phyloP scores from a whole-genome alignment of 2,888 invertebrate species.

The Macaria notata region DNA sequence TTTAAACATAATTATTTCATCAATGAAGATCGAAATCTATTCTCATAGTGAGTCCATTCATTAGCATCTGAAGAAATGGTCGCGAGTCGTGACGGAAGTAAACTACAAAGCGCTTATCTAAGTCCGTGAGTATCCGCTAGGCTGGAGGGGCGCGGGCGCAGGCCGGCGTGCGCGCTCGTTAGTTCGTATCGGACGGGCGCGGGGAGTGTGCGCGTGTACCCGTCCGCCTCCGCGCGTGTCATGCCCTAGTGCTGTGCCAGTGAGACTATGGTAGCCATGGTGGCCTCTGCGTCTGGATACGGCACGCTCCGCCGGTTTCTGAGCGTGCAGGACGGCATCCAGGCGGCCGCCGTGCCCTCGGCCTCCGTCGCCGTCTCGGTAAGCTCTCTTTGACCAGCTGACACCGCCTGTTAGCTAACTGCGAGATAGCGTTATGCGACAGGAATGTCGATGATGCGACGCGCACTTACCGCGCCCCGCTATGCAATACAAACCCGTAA shows the following conservation, averaged over 20 bases:
- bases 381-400: slow-evolving; percentile 37
- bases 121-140: slow-evolving; percentile 14
- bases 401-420: slow-evolving; percentile 17
- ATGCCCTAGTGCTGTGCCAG: slow-evolving; percentile 50
- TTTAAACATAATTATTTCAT: slow-evolving; percentile 2
- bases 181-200: slow-evolving; percentile 51
- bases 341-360: slow-evolving; percentile 58
- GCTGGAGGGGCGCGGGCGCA: slow-evolving; percentile 41
- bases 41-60: slow-evolving; percentile 25
- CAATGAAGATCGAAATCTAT: slow-evolving; percentile 17
- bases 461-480: slow-evolving; percentile 45
- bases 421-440: slow-evolving; percentile 47
- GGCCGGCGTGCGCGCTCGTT: slow-evolving; percentile 40
- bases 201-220: slow-evolving; percentile 61
- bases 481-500: neutral
- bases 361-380: slow-evolving; percentile 78
- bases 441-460: slow-evolving; percentile 60
- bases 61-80: slow-evolving; percentile 23
- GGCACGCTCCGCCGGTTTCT: slow-evolving; percentile 77
- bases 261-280: slow-evolving; percentile 77
- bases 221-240: slow-evolving; percentile 40
- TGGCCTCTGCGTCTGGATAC: slow-evolving; percentile 77
- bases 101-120: slow-evolving; percentile 53
- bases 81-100: slow-evolving; percentile 36
- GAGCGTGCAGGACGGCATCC: slow-evolving; percentile 72